phyloP scores from a whole-genome alignment of 2,113 vertebrate species.

The Orthochromis indermauri region DNA sequence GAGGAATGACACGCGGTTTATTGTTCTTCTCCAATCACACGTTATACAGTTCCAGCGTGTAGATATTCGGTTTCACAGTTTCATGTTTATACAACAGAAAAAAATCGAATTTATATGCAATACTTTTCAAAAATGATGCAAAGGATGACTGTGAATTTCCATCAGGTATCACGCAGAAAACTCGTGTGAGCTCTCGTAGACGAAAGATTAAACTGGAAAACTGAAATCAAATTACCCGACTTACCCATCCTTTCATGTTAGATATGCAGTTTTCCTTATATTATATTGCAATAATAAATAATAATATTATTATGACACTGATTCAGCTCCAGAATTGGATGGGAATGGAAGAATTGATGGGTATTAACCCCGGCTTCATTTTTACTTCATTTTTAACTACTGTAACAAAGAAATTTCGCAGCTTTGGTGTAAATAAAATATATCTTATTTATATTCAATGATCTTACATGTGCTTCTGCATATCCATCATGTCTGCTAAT shows the following conservation, averaged over 20 bases:
- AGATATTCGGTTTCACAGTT: not conserved
- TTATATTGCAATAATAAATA: not conserved
- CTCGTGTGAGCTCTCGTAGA: accelerated
- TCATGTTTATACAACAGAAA: not conserved
- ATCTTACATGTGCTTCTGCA: not conserved
- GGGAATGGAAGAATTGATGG: not conserved
- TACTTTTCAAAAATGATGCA: not conserved
- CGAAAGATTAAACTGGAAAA: not conserved
- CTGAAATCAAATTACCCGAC: not conserved
- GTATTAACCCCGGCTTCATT: accelerated
- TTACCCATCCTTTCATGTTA: not conserved
- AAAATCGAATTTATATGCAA: not conserved
- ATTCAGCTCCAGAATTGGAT: not conserved
- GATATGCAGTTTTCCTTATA: not conserved
- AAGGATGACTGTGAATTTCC: not conserved
- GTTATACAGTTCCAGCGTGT: not conserved
- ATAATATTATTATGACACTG: not conserved
- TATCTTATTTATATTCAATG: not conserved
- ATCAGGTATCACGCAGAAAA: not conserved
- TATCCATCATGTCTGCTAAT: not conserved
- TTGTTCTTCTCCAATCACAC: not conserved
- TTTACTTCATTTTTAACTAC: not conserved
- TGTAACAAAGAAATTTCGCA: not conserved
- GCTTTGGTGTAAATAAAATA: not conserved
- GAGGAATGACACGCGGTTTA: not conserved